These are phyloP conservation scores for Asobara japonica DNA, from an alignment of 1,140 invertebrate species.

Conservation along the genomic window DNA sequence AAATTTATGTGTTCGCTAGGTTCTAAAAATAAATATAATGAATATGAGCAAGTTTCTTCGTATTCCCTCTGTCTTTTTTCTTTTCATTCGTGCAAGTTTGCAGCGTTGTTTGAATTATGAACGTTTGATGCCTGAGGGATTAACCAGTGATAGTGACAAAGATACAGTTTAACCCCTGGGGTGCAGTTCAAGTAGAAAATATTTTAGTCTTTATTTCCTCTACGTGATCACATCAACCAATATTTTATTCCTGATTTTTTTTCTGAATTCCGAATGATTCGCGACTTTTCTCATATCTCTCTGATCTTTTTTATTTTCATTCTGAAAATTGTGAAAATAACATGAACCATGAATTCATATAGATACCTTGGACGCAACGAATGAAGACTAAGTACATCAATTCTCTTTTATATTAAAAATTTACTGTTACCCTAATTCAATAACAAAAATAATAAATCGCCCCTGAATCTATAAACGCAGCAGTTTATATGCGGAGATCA, in stretches of 20 bases:
- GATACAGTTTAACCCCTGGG: slow-evolving; percentile 36
- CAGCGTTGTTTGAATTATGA: neutral
- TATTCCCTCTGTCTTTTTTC: neutral
- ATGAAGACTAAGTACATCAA: neutral
- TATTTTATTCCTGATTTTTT: slow-evolving; percentile 7
- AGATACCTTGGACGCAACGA: neutral
- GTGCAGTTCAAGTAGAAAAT: slow-evolving; percentile 47
- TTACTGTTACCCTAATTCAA: neutral
- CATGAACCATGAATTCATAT: neutral
- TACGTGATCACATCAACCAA: slow-evolving; percentile 11
- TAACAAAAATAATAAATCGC: neutral
- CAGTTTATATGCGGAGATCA: slow-evolving; percentile 64
- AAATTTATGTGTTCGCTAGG: neutral
- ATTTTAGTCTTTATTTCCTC: slow-evolving; percentile 40
- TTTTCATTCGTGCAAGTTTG: neutral
- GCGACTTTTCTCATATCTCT: too few species aligned
- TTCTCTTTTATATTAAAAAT: slow-evolving; percentile 18
- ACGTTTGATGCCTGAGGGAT: neutral
- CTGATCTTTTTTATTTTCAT: neutral
- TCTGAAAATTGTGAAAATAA: neutral
- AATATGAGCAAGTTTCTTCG: neutral
- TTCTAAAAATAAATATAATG: neutral
- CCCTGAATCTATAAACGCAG: slow-evolving; percentile 45
- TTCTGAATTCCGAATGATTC: too few species aligned
- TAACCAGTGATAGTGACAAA: slow-evolving; percentile 9